Conservation (phyloP, 2,113 vertebrate species). For the Uria aalge region DNA sequence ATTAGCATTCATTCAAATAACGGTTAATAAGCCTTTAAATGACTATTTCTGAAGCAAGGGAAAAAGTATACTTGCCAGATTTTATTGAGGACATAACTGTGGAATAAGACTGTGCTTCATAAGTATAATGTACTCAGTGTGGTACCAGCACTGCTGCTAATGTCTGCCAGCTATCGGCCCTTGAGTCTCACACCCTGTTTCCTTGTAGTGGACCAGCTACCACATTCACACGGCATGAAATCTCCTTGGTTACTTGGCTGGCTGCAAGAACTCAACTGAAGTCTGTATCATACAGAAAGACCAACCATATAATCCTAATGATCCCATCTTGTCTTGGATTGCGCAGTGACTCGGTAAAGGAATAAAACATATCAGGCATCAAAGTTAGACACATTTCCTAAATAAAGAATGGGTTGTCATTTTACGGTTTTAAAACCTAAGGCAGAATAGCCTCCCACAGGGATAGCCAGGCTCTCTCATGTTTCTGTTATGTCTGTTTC, state of each 20-base stretch:
- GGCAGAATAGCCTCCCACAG: background rate
- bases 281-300: background rate
- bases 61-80: background rate
- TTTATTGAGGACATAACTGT: background rate
- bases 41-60: background rate
- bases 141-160: background rate
- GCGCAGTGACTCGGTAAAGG: background rate
- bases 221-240: background rate
- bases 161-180: background rate
- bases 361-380: background rate
- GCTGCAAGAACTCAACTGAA: background rate
- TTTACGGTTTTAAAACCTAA: background rate
- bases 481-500: conserved; percentile 16
- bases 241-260: background rate
- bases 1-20: background rate
- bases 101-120: background rate
- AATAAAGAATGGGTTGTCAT: background rate
- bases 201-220: background rate
- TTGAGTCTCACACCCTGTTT: background rate
- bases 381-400: background rate
- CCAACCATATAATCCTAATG: background rate
- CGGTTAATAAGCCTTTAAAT: background rate
- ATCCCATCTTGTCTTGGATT: background rate
- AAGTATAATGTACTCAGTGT: background rate
- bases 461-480: background rate